Base-by-base conservation (phyloP, 2,797 vertebrate species). In the Sebastes itinus region DNA sequence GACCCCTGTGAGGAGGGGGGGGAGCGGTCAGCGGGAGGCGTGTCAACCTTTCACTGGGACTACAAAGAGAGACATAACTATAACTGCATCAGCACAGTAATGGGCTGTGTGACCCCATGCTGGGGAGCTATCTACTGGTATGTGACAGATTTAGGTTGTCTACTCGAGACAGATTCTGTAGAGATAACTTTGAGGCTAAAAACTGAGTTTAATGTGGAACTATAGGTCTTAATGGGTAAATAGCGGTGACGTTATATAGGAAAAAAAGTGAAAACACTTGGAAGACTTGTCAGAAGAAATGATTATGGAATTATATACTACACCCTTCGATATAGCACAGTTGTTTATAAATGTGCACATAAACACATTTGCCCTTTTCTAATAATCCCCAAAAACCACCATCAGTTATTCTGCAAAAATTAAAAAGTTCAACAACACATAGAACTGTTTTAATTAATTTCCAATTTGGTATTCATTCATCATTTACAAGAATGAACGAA, bases 1-100 rank as follows among this genome's bases (percentile, higher is more conserved):
- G 83, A 94, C 89, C 92, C 88, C 90, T 75, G 89, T 87, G 87
- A 85, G 77, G 87, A 82, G 82, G 85, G n/a, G 58, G 30, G 60
- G 61, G 82, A 84, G 81, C 13, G 69, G 80, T 87, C 84, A 91
- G 89, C 65, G 55, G 81, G 87, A 88, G 86, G 81, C 90, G 88
- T 12, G 73, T 90, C 88, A 93, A 93, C 83, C 86, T 92, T 89
- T 92, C 87, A 84, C 77, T 67, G 69, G 25, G 66, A 83, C 88
- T 90, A 91, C 90, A 91, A 92, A 92, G 91, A 86, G 70, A 90
- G 89, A 87, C 86, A 81, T 72, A 86, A 88, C 86, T 85, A 80
- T 83, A 87, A 83, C 87, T 78, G 82, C 77, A 84, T 83, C 25
- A 65, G n/a, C 60, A 66, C 76, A 79, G 87, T 87, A 92, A 92